A percentile compares a stretch with the other conserved stretches of the same genome.
These are phyloP conservation scores for Chelon labrosus DNA, from an alignment of 2,797 vertebrate genomes.

Conservation along the genomic window DNA sequence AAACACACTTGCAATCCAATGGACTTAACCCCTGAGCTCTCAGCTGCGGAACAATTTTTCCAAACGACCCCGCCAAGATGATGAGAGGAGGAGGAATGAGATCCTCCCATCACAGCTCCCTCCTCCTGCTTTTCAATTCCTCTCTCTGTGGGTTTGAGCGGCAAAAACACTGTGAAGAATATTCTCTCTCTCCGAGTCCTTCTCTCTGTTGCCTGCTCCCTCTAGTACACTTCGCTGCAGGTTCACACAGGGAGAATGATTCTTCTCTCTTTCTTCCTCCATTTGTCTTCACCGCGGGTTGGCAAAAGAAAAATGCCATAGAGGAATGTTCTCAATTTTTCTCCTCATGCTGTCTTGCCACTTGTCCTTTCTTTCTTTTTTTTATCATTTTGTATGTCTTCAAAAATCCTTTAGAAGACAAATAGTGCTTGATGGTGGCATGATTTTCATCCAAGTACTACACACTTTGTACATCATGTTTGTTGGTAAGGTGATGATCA, in stretches of 20 bases:
- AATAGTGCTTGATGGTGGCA: not conserved
- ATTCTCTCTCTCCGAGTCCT: constrained; percentile 17
- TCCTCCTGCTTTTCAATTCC: constrained; percentile 50
- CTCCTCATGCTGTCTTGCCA: constrained; percentile 1
- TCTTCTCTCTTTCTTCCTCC: constrained; percentile 34
- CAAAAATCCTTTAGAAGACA: constrained; percentile 1
- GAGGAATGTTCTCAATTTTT: constrained; percentile 32
- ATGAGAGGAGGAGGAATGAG: constrained; percentile 37
- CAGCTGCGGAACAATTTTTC: not conserved
- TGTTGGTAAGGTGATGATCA: not conserved
- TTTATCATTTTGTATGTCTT: constrained; percentile 7
- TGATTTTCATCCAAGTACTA: not conserved
- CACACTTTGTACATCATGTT: not conserved
- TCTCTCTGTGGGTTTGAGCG: constrained; percentile 42
- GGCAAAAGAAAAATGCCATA: constrained; percentile 52
- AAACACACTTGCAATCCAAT: not conserved
- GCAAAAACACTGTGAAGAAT: constrained; percentile 31
- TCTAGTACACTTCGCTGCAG: constrained; percentile 27
- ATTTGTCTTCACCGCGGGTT: constrained; percentile 60
- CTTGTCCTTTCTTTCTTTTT: constrained; percentile 6
- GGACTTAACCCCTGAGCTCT: constrained; percentile 21
- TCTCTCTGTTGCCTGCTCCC: constrained; percentile 21
- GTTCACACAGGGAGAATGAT: constrained; percentile 44
- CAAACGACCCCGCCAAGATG: not conserved
- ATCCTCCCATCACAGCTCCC: constrained; percentile 14